Conservation (phyloP, 2,888 invertebrate species). For the Pomacea canaliculata region DNA sequence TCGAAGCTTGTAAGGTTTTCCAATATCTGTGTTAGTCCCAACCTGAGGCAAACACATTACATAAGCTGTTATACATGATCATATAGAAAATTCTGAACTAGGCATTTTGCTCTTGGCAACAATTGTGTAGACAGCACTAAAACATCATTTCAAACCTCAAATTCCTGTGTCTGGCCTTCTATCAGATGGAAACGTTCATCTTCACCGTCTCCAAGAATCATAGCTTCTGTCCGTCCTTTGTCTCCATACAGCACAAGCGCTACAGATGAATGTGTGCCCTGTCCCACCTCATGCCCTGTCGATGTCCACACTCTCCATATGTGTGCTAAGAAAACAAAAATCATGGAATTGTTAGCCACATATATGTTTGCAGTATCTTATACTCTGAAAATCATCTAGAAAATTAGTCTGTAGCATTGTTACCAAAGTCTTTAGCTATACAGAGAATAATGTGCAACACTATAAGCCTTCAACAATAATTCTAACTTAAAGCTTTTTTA, state of each 20-base stretch:
- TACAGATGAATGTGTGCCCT: conserved; percentile 42
- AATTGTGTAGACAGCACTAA: too few species aligned
- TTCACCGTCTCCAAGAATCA: conserved; percentile 38
- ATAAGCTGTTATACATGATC: not conserved
- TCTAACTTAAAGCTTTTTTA: too few species aligned
- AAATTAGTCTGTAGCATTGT: too few species aligned
- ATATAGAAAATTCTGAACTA: not conserved
- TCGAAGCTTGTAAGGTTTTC: conserved; percentile 57
- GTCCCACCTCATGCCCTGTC: conserved; percentile 42
- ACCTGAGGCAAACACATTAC: conserved; percentile 9
- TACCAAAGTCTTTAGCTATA: too few species aligned
- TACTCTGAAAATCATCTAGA: too few species aligned
- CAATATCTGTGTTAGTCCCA: conserved; percentile 41
- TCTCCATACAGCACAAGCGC: conserved; percentile 50
- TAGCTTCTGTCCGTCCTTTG: conserved; percentile 41
- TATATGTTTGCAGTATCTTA: not conserved
- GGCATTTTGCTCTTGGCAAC: not conserved
- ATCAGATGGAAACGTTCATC: conserved; percentile 36
- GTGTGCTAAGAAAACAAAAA: conserved; percentile 31
- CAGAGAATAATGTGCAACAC: too few species aligned
- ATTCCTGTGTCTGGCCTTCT: conserved; percentile 42
- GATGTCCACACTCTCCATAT: conserved; percentile 47
- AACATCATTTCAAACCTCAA: conserved; percentile 35
- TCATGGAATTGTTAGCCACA: not conserved
- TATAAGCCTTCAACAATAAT: too few species aligned